Base-by-base conservation (phyloP, 2,113 vertebrate genomes). In the Semnornis frantzii region DNA sequence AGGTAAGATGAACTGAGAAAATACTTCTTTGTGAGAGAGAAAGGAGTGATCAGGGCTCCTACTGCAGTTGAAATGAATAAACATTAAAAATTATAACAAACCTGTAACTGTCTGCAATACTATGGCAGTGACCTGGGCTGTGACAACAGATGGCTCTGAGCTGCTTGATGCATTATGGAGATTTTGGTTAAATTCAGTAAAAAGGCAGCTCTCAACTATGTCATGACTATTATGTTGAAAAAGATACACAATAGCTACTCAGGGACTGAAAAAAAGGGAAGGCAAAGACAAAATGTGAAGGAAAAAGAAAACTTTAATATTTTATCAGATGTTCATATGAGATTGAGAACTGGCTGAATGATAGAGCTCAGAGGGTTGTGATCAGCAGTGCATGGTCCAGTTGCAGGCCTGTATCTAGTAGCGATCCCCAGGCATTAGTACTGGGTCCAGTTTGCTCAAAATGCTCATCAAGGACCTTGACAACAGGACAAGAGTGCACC, bases 141-240 rank as follows among this genome's bases (percentile, higher is more conserved):
- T 54, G 76, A 39, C 15, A 37, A 27, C 0, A 9, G 68, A 15
- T 69, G 54, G 21, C 37, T 85, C 0, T 0, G 33, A 60, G 60
- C 60, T 37, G 33, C 39, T 10, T 33, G 14, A 33, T 54, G 19
- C 10, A 1, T 54, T 73, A 34, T 2, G 33, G 44, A 60, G 13
- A 19, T 75, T 93, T 84, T 75, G 44, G 54, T 73, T 72, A 71
- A 66, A 30, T 76, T 78, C 54, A 66, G 58, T 46, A 65, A 82
- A 89, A 14, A 52, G 37, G 23, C 14, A 65, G 39, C 74, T 72
- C 33, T 8, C 9, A 87, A 84, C 3, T 42, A 24, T 55, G 5
- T 28, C 24, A 8, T 3, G n/a, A 68, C 6, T 23, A 16, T 68
- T n/a, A 16, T 20, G 30, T 57, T 84, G 58, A 65, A 76, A 86